Conservation (phyloP, 2,888 invertebrate genomes). For the Lasioglossum morio region DNA sequence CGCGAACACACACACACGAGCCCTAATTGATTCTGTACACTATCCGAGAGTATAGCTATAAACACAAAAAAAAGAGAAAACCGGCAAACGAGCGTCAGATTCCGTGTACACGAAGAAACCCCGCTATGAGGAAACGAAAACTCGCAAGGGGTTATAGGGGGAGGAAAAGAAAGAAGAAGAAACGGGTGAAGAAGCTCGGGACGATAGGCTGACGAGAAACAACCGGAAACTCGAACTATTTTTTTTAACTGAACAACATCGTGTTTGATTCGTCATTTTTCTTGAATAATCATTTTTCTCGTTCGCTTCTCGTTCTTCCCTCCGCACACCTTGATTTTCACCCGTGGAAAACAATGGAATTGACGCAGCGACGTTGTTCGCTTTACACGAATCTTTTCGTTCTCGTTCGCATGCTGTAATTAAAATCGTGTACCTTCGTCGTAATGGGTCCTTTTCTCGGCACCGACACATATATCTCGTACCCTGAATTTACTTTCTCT, state of each 20-base stretch:
- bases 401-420: slow-evolving; percentile 43
- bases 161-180: slow-evolving; percentile 16
- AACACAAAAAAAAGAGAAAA: slow-evolving; percentile 45
- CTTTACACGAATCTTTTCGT: slow-evolving; percentile 31
- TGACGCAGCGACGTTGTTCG: slow-evolving; percentile 43
- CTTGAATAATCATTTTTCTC: too few species aligned
- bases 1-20: slow-evolving; percentile 29
- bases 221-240: not conserved
- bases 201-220: slow-evolving; percentile 52
- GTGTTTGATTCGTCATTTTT: not conserved
- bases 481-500: slow-evolving; percentile 37
- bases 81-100: slow-evolving; percentile 64
- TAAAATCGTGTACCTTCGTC: slow-evolving; percentile 52
- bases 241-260: not conserved
- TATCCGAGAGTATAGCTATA: slow-evolving; percentile 50
- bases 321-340: not conserved
- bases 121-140: slow-evolving; percentile 49
- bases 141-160: not conserved
- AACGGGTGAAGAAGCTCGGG: slow-evolving; percentile 9
- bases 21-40: slow-evolving; percentile 61
- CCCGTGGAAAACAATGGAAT: slow-evolving; percentile 36
- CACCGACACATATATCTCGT: slow-evolving; percentile 47
- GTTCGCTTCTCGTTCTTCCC: not conserved
- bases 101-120: slow-evolving; percentile 50
- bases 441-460: slow-evolving; percentile 35